phyloP scores from a whole-genome alignment of 37 sponge, comb jelly and placozoan species.

The Theonella swinhoei region DNA sequence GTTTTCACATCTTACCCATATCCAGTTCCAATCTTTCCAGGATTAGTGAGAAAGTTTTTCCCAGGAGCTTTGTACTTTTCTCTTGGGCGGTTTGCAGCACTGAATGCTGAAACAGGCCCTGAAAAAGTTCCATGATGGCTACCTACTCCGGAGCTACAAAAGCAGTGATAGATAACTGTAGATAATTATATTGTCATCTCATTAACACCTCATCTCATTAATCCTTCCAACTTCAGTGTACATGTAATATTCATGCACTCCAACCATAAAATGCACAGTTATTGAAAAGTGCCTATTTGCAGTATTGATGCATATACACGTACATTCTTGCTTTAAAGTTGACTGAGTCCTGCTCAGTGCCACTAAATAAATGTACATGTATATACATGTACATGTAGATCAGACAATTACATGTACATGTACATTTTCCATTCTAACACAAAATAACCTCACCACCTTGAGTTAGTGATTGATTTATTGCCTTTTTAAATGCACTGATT shows the following conservation, averaged over 20 bases:
- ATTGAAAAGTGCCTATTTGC: no score
- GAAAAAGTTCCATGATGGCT: conserved; percentile 84
- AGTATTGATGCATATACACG: no score
- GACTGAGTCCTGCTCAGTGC: no score
- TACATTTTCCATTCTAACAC: neutral
- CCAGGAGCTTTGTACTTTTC: conserved; percentile 71
- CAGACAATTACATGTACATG: neutral
- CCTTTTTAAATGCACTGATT: no score
- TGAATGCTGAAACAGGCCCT: conserved; percentile 69
- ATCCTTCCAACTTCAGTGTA: no score
- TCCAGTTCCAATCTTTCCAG: conserved; percentile 95
- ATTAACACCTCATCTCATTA: no score
- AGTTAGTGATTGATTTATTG: neutral
- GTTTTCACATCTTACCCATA: conserved; percentile 91
- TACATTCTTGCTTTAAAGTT: no score
- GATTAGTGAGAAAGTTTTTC: conserved; percentile 85
- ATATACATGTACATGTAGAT: neutral
- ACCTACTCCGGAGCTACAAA: conserved; percentile 72
- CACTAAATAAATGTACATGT: neutral
- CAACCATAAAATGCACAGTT: no score
- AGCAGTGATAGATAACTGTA: no score
- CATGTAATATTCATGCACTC: no score
- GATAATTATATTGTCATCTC: no score
- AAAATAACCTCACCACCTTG: neutral
- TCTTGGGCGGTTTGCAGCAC: conserved; percentile 57